Base-by-base conservation (phyloP, 1,140 invertebrate genomes). In the Notospermus geniculatus region DNA sequence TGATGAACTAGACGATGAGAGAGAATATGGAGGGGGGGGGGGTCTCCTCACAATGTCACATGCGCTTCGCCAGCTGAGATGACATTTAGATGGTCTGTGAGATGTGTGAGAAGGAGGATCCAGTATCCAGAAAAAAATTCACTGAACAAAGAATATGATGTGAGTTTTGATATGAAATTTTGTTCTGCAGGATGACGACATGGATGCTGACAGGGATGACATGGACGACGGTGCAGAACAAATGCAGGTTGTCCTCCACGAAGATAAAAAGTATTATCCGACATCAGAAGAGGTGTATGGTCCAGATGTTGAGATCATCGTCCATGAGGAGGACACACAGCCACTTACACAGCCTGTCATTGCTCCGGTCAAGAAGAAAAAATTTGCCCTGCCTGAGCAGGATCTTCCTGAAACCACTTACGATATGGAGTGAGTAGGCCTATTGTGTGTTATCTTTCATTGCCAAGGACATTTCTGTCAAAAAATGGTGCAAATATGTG, bases 261-360 rank as follows among this genome's bases (percentile, higher is more conserved):
- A 99, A 83, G 97, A 99, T 75, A 99, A 99, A 83, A 90, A 97
- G 78, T 99, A 99, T 79, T 99, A 99, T 84, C 95, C 95, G 0
- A 93, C 93, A 69, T 94, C 97, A 0, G 83, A 95, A 60, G 97
- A 99, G 86, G 92, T 99, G 0, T 99, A 97, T 84, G 97, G 97
- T 0, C 88, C 90, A 45, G 91, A 91, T 69, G 96, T 98, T 1
- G 97, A 83, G 84, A 98, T 95, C 0, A 89, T 99, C 54, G 95
- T 99, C 0, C 96, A 99, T 84, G 97, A 99, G 80, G 97, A 99
- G 84, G 97, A 99, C 83, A 91, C 95, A 0, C 95, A 99, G 75
- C 90, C 97, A 0, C 80, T 99, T 4, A 95, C 96, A 71, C 82
- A 86, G 69, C 86, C 86, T 9, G 87, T 87, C 46, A 84, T 87